Conservation (phyloP, 2,888 invertebrate genomes). For the Helobdella robusta region DNA sequence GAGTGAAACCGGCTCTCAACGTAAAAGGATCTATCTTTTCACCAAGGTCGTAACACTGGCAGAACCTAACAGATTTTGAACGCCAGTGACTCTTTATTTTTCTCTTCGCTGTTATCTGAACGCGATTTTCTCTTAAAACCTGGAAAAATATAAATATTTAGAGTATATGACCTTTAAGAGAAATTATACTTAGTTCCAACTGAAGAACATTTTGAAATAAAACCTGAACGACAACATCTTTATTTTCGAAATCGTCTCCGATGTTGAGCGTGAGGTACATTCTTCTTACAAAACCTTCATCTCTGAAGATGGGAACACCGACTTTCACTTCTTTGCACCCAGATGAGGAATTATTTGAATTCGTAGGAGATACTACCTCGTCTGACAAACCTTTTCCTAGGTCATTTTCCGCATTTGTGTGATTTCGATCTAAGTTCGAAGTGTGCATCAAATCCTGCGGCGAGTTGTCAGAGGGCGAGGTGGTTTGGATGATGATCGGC, state of each 20-base stretch:
- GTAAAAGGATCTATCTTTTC: conserved; percentile 34
- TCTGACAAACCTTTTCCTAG: too few species aligned
- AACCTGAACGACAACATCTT: conserved; percentile 34
- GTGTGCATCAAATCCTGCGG: too few species aligned
- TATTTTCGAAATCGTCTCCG: conserved; percentile 29
- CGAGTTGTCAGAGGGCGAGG: too few species aligned
- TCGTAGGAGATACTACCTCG: not conserved
- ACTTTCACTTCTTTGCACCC: conserved; percentile 29
- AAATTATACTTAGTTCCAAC: not conserved
- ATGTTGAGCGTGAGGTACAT: conserved; percentile 22
- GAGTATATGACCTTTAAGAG: not conserved
- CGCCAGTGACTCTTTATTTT: conserved; percentile 32
- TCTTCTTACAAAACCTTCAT: conserved; percentile 18
- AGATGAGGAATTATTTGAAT: conserved; percentile 24
- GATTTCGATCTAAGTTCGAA: too few species aligned
- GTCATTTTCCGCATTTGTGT: too few species aligned
- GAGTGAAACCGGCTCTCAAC: conserved; percentile 30
- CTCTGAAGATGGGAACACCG: conserved; percentile 30
- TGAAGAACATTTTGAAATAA: not conserved
- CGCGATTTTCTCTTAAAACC: conserved; percentile 33
- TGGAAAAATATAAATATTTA: not conserved
- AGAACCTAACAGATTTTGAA: conserved; percentile 30
- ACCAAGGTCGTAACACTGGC: conserved; percentile 33
- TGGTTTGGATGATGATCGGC: conserved; percentile 4
- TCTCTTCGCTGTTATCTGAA: conserved; percentile 34